These are phyloP conservation scores for Serrognathus titanus DNA, from an alignment of 2,888 invertebrate genomes.

Conservation along the genomic window DNA sequence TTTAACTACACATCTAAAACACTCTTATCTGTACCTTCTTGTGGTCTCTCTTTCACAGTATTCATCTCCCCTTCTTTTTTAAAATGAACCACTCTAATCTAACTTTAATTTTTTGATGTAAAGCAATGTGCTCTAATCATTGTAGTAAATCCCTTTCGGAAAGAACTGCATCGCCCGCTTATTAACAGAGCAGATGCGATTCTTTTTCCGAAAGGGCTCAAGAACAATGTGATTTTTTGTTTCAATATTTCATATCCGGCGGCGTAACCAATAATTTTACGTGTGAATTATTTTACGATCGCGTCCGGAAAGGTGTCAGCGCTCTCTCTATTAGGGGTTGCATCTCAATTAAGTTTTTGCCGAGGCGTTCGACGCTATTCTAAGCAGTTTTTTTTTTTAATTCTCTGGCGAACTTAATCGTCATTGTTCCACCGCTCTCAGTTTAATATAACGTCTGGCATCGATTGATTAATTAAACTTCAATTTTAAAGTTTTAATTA, in stretches of 20 bases:
- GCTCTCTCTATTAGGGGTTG: conserved; percentile 1
- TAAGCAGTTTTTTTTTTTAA: too few relatives aligned
- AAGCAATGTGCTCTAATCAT: too few relatives aligned
- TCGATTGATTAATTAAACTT: neutral
- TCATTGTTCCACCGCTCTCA: too few relatives aligned
- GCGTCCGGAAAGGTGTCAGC: conserved; percentile 1
- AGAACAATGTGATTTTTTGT: neutral
- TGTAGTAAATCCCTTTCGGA: too few relatives aligned
- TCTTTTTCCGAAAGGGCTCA: neutral
- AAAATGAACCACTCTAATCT: too few relatives aligned
- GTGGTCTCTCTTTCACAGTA: too few relatives aligned
- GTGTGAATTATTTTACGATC: conserved; percentile 3
- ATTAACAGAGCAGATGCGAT: neutral
- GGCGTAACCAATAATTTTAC: conserved; percentile 3
- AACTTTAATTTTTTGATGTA: too few relatives aligned
- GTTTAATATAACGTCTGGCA: neutral
- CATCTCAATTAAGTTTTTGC: conserved; percentile 1
- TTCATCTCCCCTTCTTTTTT: too few relatives aligned
- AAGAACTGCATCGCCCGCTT: neutral
- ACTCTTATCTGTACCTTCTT: too few relatives aligned
- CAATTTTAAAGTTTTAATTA: conserved; percentile 1
- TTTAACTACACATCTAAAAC: too few relatives aligned
- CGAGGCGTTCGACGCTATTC: too few relatives aligned
- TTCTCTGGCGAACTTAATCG: too few relatives aligned
- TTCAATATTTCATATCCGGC: conserved; percentile 3